These are phyloP conservation scores for Cyrtonyx montezumae DNA, from an alignment of 2,113 vertebrate genomes.

Conservation along the genomic window DNA sequence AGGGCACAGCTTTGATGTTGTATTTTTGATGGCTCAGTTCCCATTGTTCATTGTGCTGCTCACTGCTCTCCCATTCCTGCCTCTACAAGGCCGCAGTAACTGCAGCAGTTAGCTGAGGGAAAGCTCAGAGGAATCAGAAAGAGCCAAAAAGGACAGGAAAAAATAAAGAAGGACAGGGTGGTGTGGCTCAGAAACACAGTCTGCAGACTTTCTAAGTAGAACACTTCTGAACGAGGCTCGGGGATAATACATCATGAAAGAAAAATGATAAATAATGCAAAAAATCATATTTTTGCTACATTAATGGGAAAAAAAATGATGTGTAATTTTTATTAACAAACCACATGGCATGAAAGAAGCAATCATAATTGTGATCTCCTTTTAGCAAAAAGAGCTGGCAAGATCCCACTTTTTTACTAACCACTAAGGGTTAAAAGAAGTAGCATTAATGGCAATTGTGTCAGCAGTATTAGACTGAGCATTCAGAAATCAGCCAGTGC, in stretches of 20 bases:
- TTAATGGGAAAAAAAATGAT: neutral
- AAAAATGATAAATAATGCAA: neutral
- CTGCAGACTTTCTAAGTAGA: neutral
- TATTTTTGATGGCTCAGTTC: neutral
- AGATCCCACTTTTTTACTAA: neutral
- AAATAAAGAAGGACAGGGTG: fast-evolving
- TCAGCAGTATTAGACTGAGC: neutral
- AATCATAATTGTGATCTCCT: neutral
- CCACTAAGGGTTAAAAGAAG: neutral
- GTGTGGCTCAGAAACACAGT: fast-evolving
- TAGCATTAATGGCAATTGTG: fast-evolving
- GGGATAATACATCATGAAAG: neutral
- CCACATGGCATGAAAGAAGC: neutral
- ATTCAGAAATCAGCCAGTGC: neutral
- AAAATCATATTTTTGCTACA: neutral
- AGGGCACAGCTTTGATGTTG: no score
- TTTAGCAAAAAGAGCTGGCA: neutral
- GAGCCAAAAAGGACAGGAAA: neutral
- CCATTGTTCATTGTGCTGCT: neutral
- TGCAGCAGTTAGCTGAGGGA: neutral
- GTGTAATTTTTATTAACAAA: neutral
- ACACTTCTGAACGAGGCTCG: neutral
- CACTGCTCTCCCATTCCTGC: neutral
- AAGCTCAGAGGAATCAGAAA: neutral
- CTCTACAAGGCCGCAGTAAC: neutral